These are phyloP conservation scores for Coptotermes formosanus DNA, from an alignment of 1,140 invertebrate genomes.

Conservation along the genomic window DNA sequence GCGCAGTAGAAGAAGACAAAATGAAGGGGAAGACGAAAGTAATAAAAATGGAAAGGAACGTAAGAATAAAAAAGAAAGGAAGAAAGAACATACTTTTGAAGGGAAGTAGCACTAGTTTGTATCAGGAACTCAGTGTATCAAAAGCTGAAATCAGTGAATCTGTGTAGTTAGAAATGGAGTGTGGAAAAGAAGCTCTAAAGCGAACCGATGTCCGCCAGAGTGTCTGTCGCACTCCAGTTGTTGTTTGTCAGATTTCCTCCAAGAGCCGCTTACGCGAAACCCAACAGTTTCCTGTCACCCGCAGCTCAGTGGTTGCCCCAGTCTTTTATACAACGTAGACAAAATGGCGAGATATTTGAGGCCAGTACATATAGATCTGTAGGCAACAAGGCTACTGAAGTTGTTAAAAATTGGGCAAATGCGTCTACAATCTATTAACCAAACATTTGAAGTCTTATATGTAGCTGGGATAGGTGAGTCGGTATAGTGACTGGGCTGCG, in stretches of 20 bases:
- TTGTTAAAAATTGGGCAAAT: no score
- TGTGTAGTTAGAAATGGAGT: constrained; percentile 1
- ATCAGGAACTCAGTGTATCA: not conserved
- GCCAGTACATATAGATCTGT: no score
- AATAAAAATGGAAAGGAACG: not conserved
- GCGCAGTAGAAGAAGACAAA: not conserved
- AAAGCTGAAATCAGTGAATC: not conserved
- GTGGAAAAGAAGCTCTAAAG: not conserved
- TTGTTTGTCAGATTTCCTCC: not conserved
- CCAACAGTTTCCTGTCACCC: not conserved
- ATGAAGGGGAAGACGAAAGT: not conserved
- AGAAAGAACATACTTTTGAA: not conserved
- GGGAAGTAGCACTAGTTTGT: not conserved
- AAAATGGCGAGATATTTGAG: no score
- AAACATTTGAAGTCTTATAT: no score
- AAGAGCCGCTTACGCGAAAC: not conserved
- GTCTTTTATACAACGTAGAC: no score
- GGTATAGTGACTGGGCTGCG: no score
- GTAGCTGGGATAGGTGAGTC: no score
- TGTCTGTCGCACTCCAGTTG: not conserved
- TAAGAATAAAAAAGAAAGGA: not conserved
- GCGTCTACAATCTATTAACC: no score
- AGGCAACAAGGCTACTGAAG: no score
- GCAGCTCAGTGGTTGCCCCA: not conserved
- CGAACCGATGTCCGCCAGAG: not conserved